phyloP scores from a whole-genome alignment of 2,797 vertebrate genomes.

The Mormyrops attenuatus region DNA sequence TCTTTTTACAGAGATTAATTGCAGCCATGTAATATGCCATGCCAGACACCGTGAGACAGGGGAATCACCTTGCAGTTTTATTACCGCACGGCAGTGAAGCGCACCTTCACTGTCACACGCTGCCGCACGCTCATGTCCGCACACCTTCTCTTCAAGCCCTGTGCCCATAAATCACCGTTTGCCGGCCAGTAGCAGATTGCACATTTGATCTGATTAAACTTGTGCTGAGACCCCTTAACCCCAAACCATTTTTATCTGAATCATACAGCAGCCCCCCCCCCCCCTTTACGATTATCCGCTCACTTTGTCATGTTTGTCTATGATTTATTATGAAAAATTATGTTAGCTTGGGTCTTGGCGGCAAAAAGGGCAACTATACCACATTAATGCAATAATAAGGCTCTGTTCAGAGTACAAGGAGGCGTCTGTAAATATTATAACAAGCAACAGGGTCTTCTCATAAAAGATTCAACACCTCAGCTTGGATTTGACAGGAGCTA shows the following conservation, averaged over 20 bases:
- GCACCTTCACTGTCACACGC: not conserved
- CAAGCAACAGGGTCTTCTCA: slow-evolving; percentile 62
- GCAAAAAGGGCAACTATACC: slow-evolving; percentile 49
- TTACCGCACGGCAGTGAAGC: not conserved
- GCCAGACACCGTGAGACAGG: not conserved
- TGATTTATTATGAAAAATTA: slow-evolving; percentile 46
- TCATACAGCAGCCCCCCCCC: not conserved
- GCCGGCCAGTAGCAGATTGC: slow-evolving; percentile 7
- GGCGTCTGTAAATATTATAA: slow-evolving; percentile 66
- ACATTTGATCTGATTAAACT: slow-evolving; percentile 22
- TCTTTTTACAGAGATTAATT: slow-evolving; percentile 5
- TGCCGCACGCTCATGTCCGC: not conserved
- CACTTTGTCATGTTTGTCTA: slow-evolving; percentile 36
- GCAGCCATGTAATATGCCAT: not conserved
- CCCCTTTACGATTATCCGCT: slow-evolving; percentile 11
- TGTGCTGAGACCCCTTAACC: slow-evolving; percentile 14
- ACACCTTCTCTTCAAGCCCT: not conserved
- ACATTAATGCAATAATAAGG: slow-evolving; percentile 51
- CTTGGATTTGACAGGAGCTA: slow-evolving; percentile 56
- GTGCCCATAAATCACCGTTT: not conserved
- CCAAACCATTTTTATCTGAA: slow-evolving; percentile 10
- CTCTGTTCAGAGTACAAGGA: slow-evolving; percentile 48
- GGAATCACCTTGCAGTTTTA: slow-evolving; percentile 15
- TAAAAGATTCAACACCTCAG: slow-evolving; percentile 65
- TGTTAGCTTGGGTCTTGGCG: slow-evolving; percentile 35